Evolutionary conservation across 2,113 vertebrate genomes (phyloP).

Genomic region (Empidonax alnorum): DNA sequence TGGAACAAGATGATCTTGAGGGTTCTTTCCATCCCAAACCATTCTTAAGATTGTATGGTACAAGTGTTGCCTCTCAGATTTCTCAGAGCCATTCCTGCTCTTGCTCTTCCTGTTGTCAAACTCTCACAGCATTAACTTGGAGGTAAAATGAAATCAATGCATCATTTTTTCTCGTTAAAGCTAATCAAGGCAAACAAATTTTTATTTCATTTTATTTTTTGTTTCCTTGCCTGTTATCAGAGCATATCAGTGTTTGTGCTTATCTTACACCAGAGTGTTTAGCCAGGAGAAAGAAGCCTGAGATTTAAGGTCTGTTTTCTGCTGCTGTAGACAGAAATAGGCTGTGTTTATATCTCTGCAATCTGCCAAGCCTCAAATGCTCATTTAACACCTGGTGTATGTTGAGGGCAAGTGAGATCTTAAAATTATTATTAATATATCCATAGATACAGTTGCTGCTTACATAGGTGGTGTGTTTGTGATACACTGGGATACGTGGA

Average conservation of each 20-base stretch:
- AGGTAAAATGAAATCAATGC: background rate
- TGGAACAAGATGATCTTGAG: background rate
- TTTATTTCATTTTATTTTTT: background rate
- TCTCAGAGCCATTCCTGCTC: background rate
- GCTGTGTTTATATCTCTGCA: slow-evolving; percentile 18
- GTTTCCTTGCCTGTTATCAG: background rate
- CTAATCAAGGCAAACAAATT: background rate
- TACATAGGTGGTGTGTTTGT: background rate
- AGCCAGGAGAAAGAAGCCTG: background rate
- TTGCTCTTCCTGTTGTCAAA: background rate
- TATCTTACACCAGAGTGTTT: background rate
- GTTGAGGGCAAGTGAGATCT: background rate
- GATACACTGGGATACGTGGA: background rate
- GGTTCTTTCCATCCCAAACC: background rate
- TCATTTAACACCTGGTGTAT: slow-evolving; percentile 20
- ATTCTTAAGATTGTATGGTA: background rate
- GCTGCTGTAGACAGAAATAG: background rate
- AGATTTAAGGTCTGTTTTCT: slow-evolving; percentile 12
- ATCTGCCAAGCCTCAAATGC: slow-evolving; percentile 27
- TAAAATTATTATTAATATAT: background rate
- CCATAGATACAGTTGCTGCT: background rate
- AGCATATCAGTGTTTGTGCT: background rate
- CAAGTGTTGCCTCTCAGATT: background rate
- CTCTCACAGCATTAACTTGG: background rate
- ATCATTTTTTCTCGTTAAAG: background rate